Evolutionary conservation across 2,888 invertebrate species (phyloP).

Genomic region (Cheilosia variabilis): DNA sequence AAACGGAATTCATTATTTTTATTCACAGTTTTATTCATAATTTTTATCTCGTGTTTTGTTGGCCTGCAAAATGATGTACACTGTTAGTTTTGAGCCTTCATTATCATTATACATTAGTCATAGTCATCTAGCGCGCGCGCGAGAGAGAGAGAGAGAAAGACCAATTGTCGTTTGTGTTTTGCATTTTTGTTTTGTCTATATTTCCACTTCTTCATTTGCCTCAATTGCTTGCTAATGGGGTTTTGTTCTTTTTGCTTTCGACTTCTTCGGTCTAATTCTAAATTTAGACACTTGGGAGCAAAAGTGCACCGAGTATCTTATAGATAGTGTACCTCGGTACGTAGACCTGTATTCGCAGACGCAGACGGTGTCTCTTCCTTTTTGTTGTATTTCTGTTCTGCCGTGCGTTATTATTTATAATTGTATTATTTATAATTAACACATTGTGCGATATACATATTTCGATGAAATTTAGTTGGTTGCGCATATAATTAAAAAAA

Average conservation of each 20-base stretch:
- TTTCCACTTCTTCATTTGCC: slow-evolving; percentile 57
- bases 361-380: slow-evolving; percentile 56
- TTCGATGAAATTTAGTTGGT: slow-evolving; percentile 57
- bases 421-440: slow-evolving; percentile 17
- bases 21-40: slow-evolving; percentile 47
- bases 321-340: slow-evolving; percentile 61
- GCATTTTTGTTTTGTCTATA: slow-evolving; percentile 21
- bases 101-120: not conserved
- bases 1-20: slow-evolving; percentile 60
- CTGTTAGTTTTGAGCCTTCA: slow-evolving; percentile 44
- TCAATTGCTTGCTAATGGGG: slow-evolving; percentile 56
- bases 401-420: not conserved
- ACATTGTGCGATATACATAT: slow-evolving; percentile 4
- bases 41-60: slow-evolving; percentile 41
- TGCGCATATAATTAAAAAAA: slow-evolving; percentile 61
- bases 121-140: not conserved
- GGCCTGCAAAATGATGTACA: slow-evolving; percentile 50
- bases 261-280: slow-evolving; percentile 56
- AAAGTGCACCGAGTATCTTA: slow-evolving; percentile 60
- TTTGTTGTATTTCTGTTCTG: not conserved
- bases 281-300: slow-evolving; percentile 69
- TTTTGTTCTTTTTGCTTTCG: slow-evolving; percentile 39
- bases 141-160: not conserved
- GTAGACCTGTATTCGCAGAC: slow-evolving; percentile 38
- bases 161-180: slow-evolving; percentile 54